Evolutionary conservation across 2,888 invertebrate genomes (phyloP).

Genomic region (Morpho helenor): DNA sequence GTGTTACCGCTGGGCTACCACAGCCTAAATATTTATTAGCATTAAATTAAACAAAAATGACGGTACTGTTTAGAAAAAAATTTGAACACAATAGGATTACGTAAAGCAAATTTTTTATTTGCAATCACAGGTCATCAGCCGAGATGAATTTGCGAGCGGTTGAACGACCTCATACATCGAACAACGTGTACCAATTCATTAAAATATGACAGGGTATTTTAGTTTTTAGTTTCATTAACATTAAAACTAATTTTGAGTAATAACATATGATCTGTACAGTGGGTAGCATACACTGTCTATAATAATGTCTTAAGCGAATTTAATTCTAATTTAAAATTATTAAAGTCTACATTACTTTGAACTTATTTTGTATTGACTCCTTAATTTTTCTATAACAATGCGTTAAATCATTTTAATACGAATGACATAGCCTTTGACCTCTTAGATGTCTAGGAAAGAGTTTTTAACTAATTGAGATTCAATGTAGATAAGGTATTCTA

Average conservation of each 20-base stretch:
- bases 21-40: too few relatives aligned
- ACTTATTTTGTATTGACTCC: not conserved
- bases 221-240: not conserved
- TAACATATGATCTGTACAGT: slow-evolving; percentile 1
- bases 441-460: slow-evolving; percentile 3
- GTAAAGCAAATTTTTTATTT: slow-evolving; percentile 10
- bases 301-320: not conserved
- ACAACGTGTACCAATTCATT: not conserved
- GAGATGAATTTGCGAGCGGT: slow-evolving; percentile 8
- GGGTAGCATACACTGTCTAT: not conserved
- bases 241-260: not conserved
- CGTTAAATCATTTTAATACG: slow-evolving; percentile 9
- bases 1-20: too few relatives aligned
- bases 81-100: slow-evolving; percentile 2
- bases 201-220: not conserved
- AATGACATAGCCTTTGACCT: slow-evolving; percentile 9
- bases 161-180: slow-evolving; percentile 1
- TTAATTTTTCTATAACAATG: slow-evolving; percentile 9
- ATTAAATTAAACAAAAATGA: too few relatives aligned
- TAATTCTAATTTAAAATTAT: not conserved
- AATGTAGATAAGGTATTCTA: not conserved
- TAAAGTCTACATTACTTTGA: not conserved
- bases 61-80: slow-evolving; percentile 1
- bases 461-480: slow-evolving; percentile 7
- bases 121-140: slow-evolving; percentile 10